These are phyloP conservation scores for Trachelus stipa DNA, from an alignment of 2,888 invertebrate species.

Conservation along the genomic window DNA sequence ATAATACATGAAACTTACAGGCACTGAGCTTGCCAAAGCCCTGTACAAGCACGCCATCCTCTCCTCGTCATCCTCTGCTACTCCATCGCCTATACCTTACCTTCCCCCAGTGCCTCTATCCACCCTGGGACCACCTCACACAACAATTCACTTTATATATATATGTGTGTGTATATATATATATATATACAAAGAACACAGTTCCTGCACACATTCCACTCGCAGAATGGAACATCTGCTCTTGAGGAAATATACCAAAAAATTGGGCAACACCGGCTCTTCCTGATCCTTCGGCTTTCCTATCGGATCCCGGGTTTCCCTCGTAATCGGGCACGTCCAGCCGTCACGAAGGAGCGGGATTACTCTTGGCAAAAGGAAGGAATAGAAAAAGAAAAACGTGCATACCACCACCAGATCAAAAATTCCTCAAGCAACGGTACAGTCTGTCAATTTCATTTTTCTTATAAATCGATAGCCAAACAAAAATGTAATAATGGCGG, in stretches of 20 bases:
- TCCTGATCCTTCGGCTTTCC: background rate
- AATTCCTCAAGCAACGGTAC: background rate
- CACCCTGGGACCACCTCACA: background rate
- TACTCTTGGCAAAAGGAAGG: background rate
- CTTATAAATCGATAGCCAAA: background rate
- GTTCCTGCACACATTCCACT: constrained; percentile 22
- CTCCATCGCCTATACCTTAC: constrained; percentile 7
- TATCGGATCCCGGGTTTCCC: background rate
- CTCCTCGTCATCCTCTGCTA: constrained; percentile 10
- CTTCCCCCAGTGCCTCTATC: constrained; percentile 2
- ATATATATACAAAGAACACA: constrained; percentile 8
- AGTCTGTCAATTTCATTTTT: background rate
- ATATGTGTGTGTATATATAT: background rate
- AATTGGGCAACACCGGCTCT: background rate
- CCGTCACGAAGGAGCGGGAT: background rate
- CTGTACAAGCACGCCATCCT: constrained; percentile 33
- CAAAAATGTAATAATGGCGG: background rate
- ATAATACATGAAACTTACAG: constrained; percentile 49
- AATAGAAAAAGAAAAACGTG: background rate
- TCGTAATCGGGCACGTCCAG: constrained; percentile 1
- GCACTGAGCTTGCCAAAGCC: constrained; percentile 41
- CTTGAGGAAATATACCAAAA: constrained; percentile 17
- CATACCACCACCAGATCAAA: background rate
- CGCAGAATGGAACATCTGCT: constrained; percentile 37
- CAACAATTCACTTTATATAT: constrained; percentile 2